Percentiles rank a stretch among this genome's conserved stretches.
Conservation (phyloP, 2,113 vertebrate species). For the Papio anubis region DNA sequence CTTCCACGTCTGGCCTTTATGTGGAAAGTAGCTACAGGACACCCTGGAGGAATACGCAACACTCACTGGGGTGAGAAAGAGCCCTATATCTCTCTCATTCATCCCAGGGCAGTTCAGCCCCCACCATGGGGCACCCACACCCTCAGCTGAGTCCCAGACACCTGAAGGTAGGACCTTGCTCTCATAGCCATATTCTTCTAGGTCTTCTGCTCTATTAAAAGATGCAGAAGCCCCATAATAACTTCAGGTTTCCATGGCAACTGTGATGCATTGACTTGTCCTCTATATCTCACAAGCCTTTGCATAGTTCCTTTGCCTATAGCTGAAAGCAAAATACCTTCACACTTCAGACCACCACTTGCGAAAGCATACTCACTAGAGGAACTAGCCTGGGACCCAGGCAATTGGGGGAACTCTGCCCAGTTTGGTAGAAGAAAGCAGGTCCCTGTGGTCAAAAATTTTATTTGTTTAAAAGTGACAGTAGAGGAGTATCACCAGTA, state of each 20-base stretch:
- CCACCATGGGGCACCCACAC: neutral
- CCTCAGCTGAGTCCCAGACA: neutral
- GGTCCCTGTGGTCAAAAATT: neutral
- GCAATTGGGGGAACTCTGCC: neutral
- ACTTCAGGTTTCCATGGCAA: neutral
- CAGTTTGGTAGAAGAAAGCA: neutral
- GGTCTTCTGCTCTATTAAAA: neutral
- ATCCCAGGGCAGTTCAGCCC: neutral
- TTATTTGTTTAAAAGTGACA: neutral
- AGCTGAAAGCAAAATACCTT: neutral
- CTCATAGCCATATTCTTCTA: neutral
- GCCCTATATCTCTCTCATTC: neutral
- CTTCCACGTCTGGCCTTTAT: fast-evolving
- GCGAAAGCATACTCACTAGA: neutral
- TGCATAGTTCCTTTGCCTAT: neutral
- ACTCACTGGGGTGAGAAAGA: neutral
- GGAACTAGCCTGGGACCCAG: neutral
- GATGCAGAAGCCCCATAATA: neutral
- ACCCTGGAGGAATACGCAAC: neutral
- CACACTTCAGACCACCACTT: neutral
- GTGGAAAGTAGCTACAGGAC: neutral
- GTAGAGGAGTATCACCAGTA: neutral
- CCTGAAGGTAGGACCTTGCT: neutral
- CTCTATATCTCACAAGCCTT: neutral
- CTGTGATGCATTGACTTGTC: neutral